Evolutionary conservation across 2,888 invertebrate genomes (phyloP), one percentile per base, ranked within the genome.

Genomic region (Amphiduros pacificus): DNA sequence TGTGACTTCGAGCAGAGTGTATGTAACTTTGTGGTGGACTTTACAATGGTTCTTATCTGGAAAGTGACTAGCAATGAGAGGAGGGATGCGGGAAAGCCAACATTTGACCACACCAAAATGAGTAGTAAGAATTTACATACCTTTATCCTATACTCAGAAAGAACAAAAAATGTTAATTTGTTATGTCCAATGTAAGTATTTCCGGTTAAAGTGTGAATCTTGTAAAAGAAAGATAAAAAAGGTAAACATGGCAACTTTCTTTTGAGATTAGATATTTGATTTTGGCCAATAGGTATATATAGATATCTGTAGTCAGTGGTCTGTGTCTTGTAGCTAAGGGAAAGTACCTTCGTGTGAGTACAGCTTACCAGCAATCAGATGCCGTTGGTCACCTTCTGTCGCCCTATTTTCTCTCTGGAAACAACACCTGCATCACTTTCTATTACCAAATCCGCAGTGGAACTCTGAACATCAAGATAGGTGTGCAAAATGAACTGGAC

Each of bases 351-450:
- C 60, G 57, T 14, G 64, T 62, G 17, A 36, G 40, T 20, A 65
- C 62, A 22, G 54, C 58, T 55, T 64, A 41, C 54, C 55, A 49
- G 22, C 62, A 62, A 29, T 52, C 61, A 22, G 54, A 58, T 36
- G 54, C 61, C 11, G 55, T 60, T 36, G 67, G 64, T 5, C 62
- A 67, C 24, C 63, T 67, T 6, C 49, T 66, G 6, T 65, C 64
- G 1, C 67, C 67, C 20, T 67, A 56, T 49, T 62, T 67, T 24
- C 58, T 65, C 20, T 77, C 77, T 54, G 67, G 74, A 28, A 76
- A 77, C 65, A 74, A 72, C 48, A 64, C 77, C n/a, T 72, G 73
- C 36, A 44, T 65, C 26, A 27, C 17, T 2, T 60, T 67, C 58
- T 61, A 59, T 52, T 62, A 65, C 63, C 67, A 67, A 44, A 32